Conservation (phyloP, 2,888 invertebrate genomes). For the Acheta domesticus region DNA sequence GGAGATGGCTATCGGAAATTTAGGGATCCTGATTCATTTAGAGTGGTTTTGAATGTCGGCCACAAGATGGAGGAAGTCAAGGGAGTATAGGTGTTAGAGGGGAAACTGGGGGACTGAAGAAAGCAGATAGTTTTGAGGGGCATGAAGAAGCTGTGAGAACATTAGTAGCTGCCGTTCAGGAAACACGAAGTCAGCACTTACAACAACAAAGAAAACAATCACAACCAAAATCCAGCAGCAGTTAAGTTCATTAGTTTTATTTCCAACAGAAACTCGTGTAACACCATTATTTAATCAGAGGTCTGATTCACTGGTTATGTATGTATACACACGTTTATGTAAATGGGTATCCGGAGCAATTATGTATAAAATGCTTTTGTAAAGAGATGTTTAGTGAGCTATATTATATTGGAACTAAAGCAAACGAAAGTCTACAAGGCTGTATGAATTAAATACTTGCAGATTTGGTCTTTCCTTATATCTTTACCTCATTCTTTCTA, state of each 20-base stretch:
- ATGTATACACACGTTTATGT: too few species aligned
- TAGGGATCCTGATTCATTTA: conserved; percentile 43
- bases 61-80: conserved; percentile 36
- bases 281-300: too few species aligned
- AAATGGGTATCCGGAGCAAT: too few species aligned
- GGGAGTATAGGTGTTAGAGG: conserved; percentile 30
- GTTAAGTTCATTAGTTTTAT: conserved; percentile 23
- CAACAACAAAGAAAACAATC: conserved; percentile 47
- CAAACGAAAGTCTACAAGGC: neutral
- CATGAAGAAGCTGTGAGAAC: conserved; percentile 66
- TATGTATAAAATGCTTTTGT: neutral
- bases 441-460: neutral
- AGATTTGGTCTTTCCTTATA: too few species aligned
- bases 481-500: too few species aligned
- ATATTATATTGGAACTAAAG: conserved; percentile 18
- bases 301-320: too few species aligned
- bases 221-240: conserved; percentile 40
- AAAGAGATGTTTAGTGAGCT: neutral
- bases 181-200: conserved; percentile 52
- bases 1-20: conserved; percentile 40
- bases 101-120: conserved; percentile 49
- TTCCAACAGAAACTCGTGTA: neutral
- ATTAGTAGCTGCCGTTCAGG: conserved; percentile 64
- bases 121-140: conserved; percentile 66
- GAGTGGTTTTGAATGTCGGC: conserved; percentile 42